Evolutionary conservation across 2,888 invertebrate genomes (phyloP), one percentile per base, ranked within the genome.

Genomic region (Drosophila recens): DNA sequence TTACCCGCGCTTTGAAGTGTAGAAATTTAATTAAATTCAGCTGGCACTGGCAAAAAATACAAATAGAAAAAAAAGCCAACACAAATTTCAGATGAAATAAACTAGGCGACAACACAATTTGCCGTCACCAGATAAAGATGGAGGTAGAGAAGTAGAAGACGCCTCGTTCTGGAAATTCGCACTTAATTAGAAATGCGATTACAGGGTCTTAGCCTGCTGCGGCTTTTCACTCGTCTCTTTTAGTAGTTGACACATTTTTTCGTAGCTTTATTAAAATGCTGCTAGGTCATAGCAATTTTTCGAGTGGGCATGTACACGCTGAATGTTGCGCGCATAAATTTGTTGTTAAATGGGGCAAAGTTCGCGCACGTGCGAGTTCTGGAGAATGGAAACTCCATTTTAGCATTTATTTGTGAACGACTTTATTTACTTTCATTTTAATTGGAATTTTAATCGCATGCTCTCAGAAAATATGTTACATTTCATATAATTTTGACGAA

Each of bases 121-220:
- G 61, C 72, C 59, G 74, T 20, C 56, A 46, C 40, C 64, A 58
- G 49, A 42, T 33, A 20, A 30, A 30, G 30, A 2, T n/a, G 36
- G 17, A 17, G 43, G 13, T 10, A 20, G 11, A 33, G 34, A 9
- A 6, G 68, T 36, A 36, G 43, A 70, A 67, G 62, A 54, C 71
- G 17, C 10, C 3, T 17, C n/a, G 3, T n/a, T 38, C 38, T 73
- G 54, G 69, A 87, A 74, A 79, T 80, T 87, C 73, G 76, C 87
- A 87, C 86, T 88, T 87, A 89, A 87, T 87, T 87, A 87, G 87
- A 87, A 87, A 82, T 75, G 77, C 82, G 84, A 87, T 87, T 88
- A 88, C 82, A 64, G 72, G 72, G 69, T 79, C 80, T 75, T 80
- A 72, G 82, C 62, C 46, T 23, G 43, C 48, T 80, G 78, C 45